phyloP scores from a whole-genome alignment of 2,797 vertebrate genomes.

The Clarias fuscus region DNA sequence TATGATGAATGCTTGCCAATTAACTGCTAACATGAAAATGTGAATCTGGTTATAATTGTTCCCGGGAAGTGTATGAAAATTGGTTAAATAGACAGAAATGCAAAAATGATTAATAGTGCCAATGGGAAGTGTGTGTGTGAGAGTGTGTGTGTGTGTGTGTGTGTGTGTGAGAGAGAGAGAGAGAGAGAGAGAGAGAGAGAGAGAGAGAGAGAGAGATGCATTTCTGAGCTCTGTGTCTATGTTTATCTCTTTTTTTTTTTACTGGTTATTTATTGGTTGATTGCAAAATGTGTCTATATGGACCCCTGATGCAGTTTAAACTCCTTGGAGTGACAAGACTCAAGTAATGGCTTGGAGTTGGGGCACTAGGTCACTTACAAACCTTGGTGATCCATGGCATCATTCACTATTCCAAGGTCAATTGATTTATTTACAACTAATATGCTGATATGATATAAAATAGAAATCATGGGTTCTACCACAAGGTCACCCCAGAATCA shows the following conservation, averaged over 20 bases:
- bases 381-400: neutral
- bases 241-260: neutral
- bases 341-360: neutral
- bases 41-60: constrained; percentile 38
- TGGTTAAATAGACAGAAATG: constrained; percentile 36
- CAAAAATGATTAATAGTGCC: constrained; percentile 42
- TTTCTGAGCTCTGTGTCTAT: neutral
- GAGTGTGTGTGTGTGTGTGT: neutral
- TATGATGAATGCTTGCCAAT: constrained; percentile 47
- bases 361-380: neutral
- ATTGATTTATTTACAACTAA: too few relatives aligned
- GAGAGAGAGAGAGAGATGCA: neutral
- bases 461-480: neutral
- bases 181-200: too few relatives aligned
- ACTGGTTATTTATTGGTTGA: neutral
- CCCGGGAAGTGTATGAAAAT: constrained; percentile 23
- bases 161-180: neutral
- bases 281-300: too few relatives aligned
- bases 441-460: neutral
- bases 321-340: neutral
- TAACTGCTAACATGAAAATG: constrained; percentile 34
- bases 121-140: constrained; percentile 5
- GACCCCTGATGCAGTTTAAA: neutral
- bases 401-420: neutral
- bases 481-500: neutral